Percentiles rank a stretch among this genome's conserved stretches.
Conservation (phyloP, 2,797 vertebrate species). For the Chaenodraco wilsoni region DNA sequence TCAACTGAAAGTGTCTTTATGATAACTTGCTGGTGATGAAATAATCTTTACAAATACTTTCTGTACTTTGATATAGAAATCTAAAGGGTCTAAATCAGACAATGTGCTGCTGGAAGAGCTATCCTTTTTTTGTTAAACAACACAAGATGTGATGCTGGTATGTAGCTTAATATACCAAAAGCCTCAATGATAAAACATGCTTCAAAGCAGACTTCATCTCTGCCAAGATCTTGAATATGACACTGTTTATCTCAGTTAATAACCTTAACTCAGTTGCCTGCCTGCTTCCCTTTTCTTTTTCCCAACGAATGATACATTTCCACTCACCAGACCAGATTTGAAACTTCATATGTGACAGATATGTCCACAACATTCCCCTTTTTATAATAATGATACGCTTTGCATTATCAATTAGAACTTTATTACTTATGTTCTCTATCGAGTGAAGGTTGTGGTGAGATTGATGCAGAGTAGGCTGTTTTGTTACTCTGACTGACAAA, state of each 20-base stretch:
- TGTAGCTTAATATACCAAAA: background rate
- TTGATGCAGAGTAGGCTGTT: background rate
- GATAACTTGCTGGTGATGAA: background rate
- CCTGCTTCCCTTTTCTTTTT: background rate
- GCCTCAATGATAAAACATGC: conserved; percentile 1
- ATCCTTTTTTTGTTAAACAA: conserved; percentile 1
- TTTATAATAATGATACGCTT: background rate
- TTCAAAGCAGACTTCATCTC: background rate
- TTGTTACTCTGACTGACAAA: background rate
- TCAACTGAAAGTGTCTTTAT: background rate
- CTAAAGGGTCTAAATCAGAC: background rate
- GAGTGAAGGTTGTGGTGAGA: background rate
- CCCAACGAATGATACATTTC: background rate
- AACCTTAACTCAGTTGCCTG: background rate
- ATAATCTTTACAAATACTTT: background rate
- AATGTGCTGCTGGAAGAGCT: background rate
- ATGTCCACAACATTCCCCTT: background rate
- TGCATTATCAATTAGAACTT: background rate
- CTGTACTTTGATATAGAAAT: background rate
- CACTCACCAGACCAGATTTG: background rate
- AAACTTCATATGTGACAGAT: background rate
- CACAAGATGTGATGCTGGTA: background rate
- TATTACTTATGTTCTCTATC: background rate
- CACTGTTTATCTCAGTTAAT: background rate
- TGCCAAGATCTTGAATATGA: background rate